Evolutionary conservation across 2,113 vertebrate species (phyloP).

Genomic region (Melanerpes formicivorus): DNA sequence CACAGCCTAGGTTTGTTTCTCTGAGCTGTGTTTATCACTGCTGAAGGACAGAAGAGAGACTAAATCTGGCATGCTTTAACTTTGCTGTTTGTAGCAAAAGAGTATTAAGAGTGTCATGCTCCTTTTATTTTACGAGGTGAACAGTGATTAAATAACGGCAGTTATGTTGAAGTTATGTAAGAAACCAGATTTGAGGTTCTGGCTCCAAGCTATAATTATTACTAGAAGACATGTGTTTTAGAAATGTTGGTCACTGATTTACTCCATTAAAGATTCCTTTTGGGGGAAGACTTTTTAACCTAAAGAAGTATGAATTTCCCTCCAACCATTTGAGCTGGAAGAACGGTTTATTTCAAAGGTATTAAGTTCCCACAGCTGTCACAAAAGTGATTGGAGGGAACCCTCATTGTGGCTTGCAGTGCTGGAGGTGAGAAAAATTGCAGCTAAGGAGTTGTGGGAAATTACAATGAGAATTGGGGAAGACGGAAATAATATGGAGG

Average conservation of each 20-base stretch:
- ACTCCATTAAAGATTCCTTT: background rate
- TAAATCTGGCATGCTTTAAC: background rate
- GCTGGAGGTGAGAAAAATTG: background rate
- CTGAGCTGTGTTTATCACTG: background rate
- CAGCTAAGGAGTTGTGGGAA: background rate
- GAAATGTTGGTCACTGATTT: background rate
- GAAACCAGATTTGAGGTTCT: background rate
- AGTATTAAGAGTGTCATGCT: background rate
- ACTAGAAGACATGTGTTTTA: background rate
- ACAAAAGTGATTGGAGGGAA: background rate
- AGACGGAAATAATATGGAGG: background rate
- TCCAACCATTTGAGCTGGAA: background rate
- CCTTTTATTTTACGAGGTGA: background rate
- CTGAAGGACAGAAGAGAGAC: background rate
- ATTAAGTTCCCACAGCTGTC: background rate
- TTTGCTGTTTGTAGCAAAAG: background rate
- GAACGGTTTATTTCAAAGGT: background rate
- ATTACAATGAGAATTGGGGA: background rate
- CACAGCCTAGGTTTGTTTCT: background rate
- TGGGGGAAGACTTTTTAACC: background rate
- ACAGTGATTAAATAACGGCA: background rate
- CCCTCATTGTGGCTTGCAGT: background rate
- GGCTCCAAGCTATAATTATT: constrained; percentile 13
- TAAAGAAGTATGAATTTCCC: background rate
- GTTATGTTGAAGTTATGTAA: background rate